These are phyloP conservation scores for Cantharis lateralis DNA, from an alignment of 2,888 invertebrate species.

Conservation along the genomic window DNA sequence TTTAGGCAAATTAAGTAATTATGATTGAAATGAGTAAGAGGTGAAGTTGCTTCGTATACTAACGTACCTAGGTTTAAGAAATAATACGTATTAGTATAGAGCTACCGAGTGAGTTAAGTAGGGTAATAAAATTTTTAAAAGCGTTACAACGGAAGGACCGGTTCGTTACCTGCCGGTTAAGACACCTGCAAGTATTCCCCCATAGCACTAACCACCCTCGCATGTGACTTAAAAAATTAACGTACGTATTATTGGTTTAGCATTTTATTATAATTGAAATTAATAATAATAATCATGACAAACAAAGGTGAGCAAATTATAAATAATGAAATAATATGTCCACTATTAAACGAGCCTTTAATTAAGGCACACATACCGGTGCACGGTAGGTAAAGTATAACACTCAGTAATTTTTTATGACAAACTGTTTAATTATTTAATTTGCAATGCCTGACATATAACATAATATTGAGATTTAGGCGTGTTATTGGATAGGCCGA, in stretches of 20 bases:
- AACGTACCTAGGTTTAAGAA: background rate
- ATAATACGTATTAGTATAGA: conserved; percentile 4
- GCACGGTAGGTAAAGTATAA: background rate
- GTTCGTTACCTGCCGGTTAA: conserved; percentile 18
- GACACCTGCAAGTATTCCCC: conserved; percentile 16
- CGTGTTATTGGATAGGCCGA: conserved; percentile 15
- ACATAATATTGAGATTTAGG: conserved; percentile 17
- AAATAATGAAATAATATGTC: background rate
- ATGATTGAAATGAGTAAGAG: background rate
- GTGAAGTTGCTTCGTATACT: background rate
- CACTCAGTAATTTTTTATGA: background rate
- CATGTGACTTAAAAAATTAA: background rate
- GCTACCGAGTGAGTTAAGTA: background rate
- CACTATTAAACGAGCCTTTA: background rate
- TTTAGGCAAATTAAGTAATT: background rate
- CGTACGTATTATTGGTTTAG: background rate
- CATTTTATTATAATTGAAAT: background rate
- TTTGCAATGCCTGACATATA: conserved; percentile 8
- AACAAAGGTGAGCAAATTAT: background rate
- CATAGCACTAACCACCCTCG: conserved; percentile 10
- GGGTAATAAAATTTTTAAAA: background rate
- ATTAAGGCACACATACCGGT: background rate
- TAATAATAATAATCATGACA: background rate
- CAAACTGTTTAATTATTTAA: background rate
- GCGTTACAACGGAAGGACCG: conserved; percentile 11